These are phyloP conservation scores for Pyralis farinalis DNA, from an alignment of 2,888 invertebrate species.

Conservation along the genomic window DNA sequence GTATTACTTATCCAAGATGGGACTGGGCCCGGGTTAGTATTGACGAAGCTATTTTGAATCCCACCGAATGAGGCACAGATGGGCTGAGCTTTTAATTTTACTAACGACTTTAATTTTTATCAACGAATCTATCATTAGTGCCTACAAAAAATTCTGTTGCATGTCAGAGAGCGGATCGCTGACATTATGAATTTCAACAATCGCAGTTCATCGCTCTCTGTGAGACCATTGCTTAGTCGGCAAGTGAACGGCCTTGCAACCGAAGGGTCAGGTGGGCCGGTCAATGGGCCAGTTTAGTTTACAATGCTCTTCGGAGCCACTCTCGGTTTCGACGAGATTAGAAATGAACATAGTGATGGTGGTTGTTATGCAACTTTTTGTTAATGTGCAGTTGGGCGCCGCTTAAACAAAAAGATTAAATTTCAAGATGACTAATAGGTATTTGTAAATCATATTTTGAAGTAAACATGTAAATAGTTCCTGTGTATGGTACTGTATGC, in stretches of 20 bases:
- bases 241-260: conserved; percentile 38
- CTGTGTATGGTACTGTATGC: not conserved
- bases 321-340: conserved; percentile 48
- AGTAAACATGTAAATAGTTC: not conserved
- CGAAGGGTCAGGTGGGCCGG: conserved; percentile 55
- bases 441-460: not conserved
- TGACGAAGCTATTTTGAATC: too few species aligned
- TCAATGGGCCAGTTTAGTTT: conserved; percentile 55
- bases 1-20: too few species aligned
- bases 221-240: conserved; percentile 7
- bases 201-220: not conserved
- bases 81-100: too few species aligned
- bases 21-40: too few species aligned
- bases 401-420: conserved; percentile 1
- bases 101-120: too few species aligned
- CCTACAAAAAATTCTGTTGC: too few species aligned
- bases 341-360: conserved; percentile 8
- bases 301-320: conserved; percentile 33
- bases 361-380: conserved; percentile 9
- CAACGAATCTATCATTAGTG: too few species aligned
- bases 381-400: not conserved
- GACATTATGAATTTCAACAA: too few species aligned
- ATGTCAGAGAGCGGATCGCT: too few species aligned
- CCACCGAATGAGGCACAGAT: too few species aligned
- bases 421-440: conserved; percentile 1